Conservation (phyloP, 2,797 vertebrate genomes). For the Mus caroli region DNA sequence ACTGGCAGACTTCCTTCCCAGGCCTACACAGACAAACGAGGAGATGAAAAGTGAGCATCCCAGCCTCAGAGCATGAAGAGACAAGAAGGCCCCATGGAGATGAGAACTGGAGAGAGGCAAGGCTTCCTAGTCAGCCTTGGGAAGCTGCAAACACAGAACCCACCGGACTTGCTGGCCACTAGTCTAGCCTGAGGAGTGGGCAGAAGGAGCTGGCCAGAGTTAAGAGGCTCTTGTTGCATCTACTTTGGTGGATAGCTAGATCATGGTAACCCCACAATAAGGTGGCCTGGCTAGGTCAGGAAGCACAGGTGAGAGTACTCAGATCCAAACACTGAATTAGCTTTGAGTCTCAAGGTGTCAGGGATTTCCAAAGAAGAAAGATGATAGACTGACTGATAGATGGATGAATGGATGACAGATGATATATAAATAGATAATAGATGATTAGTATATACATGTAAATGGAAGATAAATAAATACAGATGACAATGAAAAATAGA, state of each 20-base stretch:
- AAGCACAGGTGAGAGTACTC: background rate
- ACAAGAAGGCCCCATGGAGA: background rate
- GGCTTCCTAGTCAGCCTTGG: background rate
- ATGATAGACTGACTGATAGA: background rate
- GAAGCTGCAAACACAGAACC: background rate
- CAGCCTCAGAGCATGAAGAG: background rate
- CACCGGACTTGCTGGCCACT: background rate
- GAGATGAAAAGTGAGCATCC: accelerated
- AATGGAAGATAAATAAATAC: background rate
- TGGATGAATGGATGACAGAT: background rate
- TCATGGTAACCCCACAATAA: background rate
- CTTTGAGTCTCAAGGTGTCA: background rate
- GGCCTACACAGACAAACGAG: background rate
- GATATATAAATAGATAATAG: background rate
- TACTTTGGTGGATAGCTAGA: background rate
- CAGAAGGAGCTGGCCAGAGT: background rate
- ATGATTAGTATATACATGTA: background rate
- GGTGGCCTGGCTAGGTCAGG: background rate
- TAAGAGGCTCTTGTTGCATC: background rate
- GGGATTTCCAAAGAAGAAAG: background rate
- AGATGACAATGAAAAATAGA: background rate
- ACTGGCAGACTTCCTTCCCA: background rate
- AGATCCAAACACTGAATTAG: background rate
- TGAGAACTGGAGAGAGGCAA: background rate
- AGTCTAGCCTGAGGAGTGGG: background rate